Base-by-base conservation (phyloP, 2,113 vertebrate species). In the Calypte anna region DNA sequence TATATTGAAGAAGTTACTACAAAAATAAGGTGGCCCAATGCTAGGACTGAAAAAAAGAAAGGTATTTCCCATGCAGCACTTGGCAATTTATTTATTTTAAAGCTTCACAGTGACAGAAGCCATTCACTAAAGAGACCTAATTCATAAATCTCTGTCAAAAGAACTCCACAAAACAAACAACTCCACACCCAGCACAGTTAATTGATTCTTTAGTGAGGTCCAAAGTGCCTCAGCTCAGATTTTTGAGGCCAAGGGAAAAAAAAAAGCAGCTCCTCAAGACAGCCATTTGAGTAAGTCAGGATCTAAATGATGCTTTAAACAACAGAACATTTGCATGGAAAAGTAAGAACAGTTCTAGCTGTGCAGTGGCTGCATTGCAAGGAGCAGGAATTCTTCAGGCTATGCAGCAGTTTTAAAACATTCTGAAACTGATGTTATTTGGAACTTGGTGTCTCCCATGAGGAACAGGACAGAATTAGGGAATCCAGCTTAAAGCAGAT, bases 291-390 rank as follows among this genome's bases (percentile, higher is more conserved):
- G 30, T 33, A 43, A 79, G 8, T 5, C 22, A 53, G 12, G 31
- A 73, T 68, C 40, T 79, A 55, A 63, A 51, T 0, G 1, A 59
- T 8, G 30, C 75, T 91, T 91, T 46, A 78, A 84, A 54, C 11
- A 84, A 27, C 43, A 68, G 19, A 13, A 67, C 18, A 21, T 46
- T 27, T 24, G 21, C 6, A 61, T 23, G 48, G 27, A 94, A 59
- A 86, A 43, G 10, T 24, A 59, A 75, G 53, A 85, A 28, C 36
- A 36, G 50, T 14, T 87, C 43, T 36, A 58, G 31, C 36, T 15
- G 30, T 1, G 3, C 0, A 55, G 66, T 0, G 2, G 23, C 51
- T 82, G 9, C 19, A 57, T 2, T 81, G 57, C 57, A 50, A 76
- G 36, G 22, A 66, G 58, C 46, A 62, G n/a, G 53, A 80, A 44